Evolutionary conservation across 2,797 vertebrate genomes (phyloP).

Genomic region (Psittacula derbiana): DNA sequence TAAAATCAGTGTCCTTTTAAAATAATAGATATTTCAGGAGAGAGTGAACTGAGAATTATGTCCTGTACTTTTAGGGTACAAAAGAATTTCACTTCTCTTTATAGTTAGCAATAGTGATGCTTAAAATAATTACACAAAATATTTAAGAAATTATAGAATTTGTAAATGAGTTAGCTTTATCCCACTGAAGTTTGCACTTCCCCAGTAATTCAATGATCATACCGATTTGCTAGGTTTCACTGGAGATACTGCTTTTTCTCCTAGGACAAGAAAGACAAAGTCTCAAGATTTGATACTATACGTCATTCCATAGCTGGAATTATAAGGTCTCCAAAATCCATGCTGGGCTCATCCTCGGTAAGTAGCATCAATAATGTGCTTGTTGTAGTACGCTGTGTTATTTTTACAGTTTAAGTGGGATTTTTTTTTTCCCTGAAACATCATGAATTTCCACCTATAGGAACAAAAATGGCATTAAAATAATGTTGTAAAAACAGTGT

Average conservation of each 20-base stretch:
- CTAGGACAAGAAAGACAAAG: conserved; percentile 93
- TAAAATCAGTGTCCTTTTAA: background rate
- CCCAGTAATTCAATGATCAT: background rate
- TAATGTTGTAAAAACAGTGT: background rate
- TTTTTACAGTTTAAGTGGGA: background rate
- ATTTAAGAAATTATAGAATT: background rate
- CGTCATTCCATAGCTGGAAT: conserved; percentile 96
- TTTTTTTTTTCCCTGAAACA: background rate
- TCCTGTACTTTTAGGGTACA: background rate
- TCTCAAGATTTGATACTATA: conserved; percentile 92
- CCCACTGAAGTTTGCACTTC: background rate
- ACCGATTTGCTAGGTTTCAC: background rate
- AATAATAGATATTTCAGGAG: background rate
- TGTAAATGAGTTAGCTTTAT: background rate
- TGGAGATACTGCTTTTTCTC: conserved; percentile 7
- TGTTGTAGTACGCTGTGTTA: background rate
- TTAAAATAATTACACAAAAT: background rate
- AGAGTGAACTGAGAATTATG: background rate
- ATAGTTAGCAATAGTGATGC: background rate
- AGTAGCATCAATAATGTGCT: conserved; percentile 55
- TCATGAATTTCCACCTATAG: background rate
- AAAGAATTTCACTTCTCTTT: background rate
- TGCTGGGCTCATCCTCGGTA: conserved; percentile 89
- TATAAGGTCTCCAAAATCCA: conserved; percentile 91
- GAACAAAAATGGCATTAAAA: background rate